Evolutionary conservation across 2,797 vertebrate genomes (phyloP), one percentile per base, ranked within the genome.

Genomic region (Pyrocephalus nanus): DNA sequence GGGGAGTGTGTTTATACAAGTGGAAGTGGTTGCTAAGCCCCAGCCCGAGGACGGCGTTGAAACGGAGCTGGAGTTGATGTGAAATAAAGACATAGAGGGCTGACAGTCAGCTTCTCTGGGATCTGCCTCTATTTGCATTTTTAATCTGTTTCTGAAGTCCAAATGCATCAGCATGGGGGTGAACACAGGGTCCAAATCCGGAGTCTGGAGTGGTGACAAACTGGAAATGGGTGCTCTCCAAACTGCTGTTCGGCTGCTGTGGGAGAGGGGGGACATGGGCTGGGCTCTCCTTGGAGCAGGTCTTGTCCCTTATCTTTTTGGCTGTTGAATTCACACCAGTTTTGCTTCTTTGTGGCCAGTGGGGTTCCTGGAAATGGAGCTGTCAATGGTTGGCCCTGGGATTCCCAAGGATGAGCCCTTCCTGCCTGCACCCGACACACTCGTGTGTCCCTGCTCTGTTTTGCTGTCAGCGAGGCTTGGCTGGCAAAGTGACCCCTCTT

Each of bases 41-140:
- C 81, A 69, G 69, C 57, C 66, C 82, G 64, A 77, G 53, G 38
- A 92, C 23, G 25, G 51, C 30, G 32, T 74, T 50, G 42, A 88
- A 89, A 93, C 40, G 88, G 84, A 84, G 62, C 81, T 87, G 74
- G 32, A 57, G 83, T 77, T 69, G 81, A 60, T 80, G 86, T 84
- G 69, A 74, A 84, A 81, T 77, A 45, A 87, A 93, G 71, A 77
- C 58, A 40, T 8, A 57, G 66, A 65, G 34, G 48, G 65, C 60
- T 83, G 66, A 71, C 57, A 62, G 66, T 84, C 74, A 62, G 34
- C 53, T 61, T 45, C 67, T 43, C 34, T 7, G 43, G 50, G 55
- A 80, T 69, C 65, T 73, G 81, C 51, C 32, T 66, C 34, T 61
- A 27, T 53, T 89, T 61, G 73, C 65, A 65, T 89, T 73, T 91